Percentiles rank a stretch among this genome's conserved stretches.
phyloP scores from a whole-genome alignment of 2,113 vertebrate genomes.

The Antechinus stuartii region DNA sequence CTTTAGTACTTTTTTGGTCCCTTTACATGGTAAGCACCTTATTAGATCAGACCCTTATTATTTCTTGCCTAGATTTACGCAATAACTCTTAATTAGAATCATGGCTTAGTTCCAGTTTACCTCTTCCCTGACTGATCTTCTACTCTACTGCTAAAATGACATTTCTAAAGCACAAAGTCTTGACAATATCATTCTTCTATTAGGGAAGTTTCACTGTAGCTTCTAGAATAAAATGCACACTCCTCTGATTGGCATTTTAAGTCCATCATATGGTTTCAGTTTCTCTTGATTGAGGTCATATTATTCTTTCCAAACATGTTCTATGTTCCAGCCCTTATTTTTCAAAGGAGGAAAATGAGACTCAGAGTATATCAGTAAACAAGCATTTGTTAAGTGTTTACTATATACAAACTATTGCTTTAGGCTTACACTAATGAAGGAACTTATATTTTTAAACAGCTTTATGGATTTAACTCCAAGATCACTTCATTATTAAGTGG shows the following conservation, averaged over 20 bases:
- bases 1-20: neutral
- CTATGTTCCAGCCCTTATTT: neutral
- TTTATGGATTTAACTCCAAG: neutral
- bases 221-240: neutral
- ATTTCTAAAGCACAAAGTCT: neutral
- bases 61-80: neutral
- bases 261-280: neutral
- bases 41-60: neutral
- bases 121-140: neutral
- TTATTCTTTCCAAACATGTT: neutral
- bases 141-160: neutral
- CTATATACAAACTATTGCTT: neutral
- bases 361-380: neutral
- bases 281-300: neutral
- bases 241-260: neutral
- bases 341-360: neutral
- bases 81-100: neutral
- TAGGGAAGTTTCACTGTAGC: neutral
- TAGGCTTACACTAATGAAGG: neutral
- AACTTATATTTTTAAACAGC: neutral
- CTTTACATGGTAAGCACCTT: neutral
- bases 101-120: fast-evolving
- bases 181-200: neutral
- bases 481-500: neutral
- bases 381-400: neutral